Evolutionary conservation across 2,888 invertebrate species (phyloP).

Genomic region (Ctena decussata): DNA sequence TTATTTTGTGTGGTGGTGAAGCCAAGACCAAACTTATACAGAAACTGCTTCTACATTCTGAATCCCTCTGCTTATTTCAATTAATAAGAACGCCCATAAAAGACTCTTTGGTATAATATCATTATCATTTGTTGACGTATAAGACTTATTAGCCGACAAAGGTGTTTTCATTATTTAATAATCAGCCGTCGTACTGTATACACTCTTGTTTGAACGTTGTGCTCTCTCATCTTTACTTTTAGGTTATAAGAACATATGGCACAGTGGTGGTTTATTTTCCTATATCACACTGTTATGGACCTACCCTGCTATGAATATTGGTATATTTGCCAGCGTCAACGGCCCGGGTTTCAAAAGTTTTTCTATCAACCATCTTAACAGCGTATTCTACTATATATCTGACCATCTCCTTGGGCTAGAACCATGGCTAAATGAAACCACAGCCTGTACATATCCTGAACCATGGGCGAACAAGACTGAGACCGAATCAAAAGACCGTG

Average conservation of each 20-base stretch:
- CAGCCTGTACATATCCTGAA: not conserved
- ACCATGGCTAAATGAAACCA: not conserved
- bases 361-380: not conserved
- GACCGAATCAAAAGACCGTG: not conserved
- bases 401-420: not conserved
- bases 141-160: no score
- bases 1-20: no score
- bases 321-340: slow-evolving; percentile 47
- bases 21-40: no score
- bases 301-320: slow-evolving; percentile 43
- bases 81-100: no score
- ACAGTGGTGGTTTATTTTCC: slow-evolving; percentile 48
- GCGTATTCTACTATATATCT: not conserved
- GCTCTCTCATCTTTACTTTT: no score
- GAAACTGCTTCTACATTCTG: no score
- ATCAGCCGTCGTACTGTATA: no score
- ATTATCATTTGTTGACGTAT: no score
- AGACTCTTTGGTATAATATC: no score
- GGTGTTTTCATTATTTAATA: no score
- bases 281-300: slow-evolving; percentile 33
- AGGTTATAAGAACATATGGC: slow-evolving; percentile 5
- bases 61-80: no score
- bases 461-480: not conserved
- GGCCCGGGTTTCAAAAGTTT: slow-evolving; percentile 22
- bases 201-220: no score